Evolutionary conservation across 1,140 invertebrate genomes (phyloP).

Genomic region (Drosophila lacteicornis): DNA sequence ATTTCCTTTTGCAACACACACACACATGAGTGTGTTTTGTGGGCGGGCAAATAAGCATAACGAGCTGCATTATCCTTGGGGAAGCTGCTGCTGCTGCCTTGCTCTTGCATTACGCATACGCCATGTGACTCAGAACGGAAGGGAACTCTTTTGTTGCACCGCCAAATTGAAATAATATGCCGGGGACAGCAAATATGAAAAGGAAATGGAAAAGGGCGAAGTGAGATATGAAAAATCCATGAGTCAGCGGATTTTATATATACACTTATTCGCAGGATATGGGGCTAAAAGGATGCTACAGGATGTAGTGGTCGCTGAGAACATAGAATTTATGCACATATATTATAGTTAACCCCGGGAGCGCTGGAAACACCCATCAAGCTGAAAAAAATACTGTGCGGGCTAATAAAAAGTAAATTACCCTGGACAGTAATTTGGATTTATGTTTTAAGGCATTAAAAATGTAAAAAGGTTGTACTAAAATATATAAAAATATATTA

Average conservation of each 20-base stretch:
- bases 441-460: slow-evolving; percentile 2
- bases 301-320: slow-evolving; percentile 3
- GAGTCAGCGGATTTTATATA: slow-evolving; percentile 28
- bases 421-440: slow-evolving; percentile 4
- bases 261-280: slow-evolving; percentile 27
- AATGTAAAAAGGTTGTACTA: neutral
- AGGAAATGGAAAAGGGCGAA: slow-evolving; percentile 29
- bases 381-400: neutral
- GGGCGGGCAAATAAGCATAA: slow-evolving; percentile 74
- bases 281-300: slow-evolving; percentile 16
- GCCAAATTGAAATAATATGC: slow-evolving; percentile 84
- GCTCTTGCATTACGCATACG: slow-evolving; percentile 54
- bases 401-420: slow-evolving; percentile 1
- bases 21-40: slow-evolving; percentile 34
- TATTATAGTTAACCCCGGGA: neutral
- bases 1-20: slow-evolving; percentile 31
- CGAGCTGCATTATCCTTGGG: slow-evolving; percentile 75
- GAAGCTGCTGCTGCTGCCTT: slow-evolving; percentile 47
- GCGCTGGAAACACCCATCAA: slow-evolving; percentile 8
- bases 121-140: slow-evolving; percentile 63
- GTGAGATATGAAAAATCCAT: slow-evolving; percentile 47
- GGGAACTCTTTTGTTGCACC: slow-evolving; percentile 73
- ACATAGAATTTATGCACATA: slow-evolving; percentile 1
- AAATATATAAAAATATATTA: neutral
- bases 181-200: slow-evolving; percentile 66